phyloP scores from a whole-genome alignment of 1,140 invertebrate species.

The Drosophila simulans region DNA sequence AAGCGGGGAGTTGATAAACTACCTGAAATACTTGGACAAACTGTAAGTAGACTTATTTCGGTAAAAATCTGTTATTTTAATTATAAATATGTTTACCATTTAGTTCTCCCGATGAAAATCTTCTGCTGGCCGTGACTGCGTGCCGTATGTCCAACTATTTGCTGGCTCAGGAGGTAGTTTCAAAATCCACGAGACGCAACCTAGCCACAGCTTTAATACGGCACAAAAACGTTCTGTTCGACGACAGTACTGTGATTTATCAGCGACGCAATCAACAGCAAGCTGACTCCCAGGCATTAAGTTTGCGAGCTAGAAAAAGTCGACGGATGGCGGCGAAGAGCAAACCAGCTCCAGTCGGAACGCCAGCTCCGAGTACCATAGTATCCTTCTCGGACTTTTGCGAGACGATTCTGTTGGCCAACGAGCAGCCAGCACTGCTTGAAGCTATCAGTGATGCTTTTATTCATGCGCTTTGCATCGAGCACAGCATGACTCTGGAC shows the following conservation, averaged over 20 bases:
- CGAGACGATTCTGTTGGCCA: slow-evolving; percentile 77
- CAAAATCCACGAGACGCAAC: slow-evolving; percentile 58
- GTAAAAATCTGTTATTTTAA: background rate
- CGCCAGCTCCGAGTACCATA: slow-evolving; percentile 54
- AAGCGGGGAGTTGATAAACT: slow-evolving; percentile 77
- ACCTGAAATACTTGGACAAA: slow-evolving; percentile 68
- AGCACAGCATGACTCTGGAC: slow-evolving; percentile 73
- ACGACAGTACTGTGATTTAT: slow-evolving; percentile 75
- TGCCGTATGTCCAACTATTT: slow-evolving; percentile 82
- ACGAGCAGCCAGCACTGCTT: slow-evolving; percentile 70
- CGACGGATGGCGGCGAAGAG: slow-evolving; percentile 31
- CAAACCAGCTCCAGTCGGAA: slow-evolving; percentile 19
- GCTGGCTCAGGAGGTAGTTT: slow-evolving; percentile 70
- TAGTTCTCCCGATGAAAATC: slow-evolving; percentile 72
- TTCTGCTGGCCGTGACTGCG: slow-evolving; percentile 73
- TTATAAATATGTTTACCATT: background rate
- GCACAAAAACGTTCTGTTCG: slow-evolving; percentile 80
- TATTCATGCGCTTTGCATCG: slow-evolving; percentile 78
- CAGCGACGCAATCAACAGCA: slow-evolving; percentile 58
- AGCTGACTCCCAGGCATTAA: slow-evolving; percentile 8
- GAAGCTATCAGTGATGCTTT: slow-evolving; percentile 81
- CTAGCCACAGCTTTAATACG: slow-evolving; percentile 73
- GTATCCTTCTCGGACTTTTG: slow-evolving; percentile 80
- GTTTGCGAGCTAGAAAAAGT: slow-evolving; percentile 18
- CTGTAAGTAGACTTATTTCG: slow-evolving; percentile 53